A percentile compares a stretch with the other conserved stretches of the same genome.
phyloP scores from a whole-genome alignment of 2,888 invertebrate genomes.

The Temnothorax ravouxi region DNA sequence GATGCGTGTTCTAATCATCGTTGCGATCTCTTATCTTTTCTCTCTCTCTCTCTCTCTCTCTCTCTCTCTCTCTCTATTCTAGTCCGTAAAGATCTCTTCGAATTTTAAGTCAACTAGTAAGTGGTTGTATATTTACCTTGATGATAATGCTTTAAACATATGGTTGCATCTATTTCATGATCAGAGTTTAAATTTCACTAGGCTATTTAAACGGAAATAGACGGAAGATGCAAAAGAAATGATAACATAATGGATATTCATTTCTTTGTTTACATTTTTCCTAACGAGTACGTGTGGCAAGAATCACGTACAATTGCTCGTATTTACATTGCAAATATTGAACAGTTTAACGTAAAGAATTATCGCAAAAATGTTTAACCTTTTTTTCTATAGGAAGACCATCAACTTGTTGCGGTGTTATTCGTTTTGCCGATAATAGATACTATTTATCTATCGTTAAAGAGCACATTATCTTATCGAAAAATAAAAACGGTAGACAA shows the following conservation, averaged over 20 bases:
- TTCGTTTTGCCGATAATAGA: constrained; percentile 5
- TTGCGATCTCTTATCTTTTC: constrained; percentile 1
- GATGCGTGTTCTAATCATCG: neutral
- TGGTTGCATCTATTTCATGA: neutral
- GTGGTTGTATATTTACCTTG: neutral
- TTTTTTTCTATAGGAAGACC: neutral
- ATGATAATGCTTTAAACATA: neutral
- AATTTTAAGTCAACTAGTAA: neutral
- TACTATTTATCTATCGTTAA: neutral
- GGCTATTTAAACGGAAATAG: neutral
- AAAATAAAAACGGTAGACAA: neutral
- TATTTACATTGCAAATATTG: constrained; percentile 14
- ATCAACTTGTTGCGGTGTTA: constrained; percentile 24
- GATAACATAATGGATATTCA: neutral
- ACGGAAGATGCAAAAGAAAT: neutral
- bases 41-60: no score
- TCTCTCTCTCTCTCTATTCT: no score
- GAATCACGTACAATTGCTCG: neutral
- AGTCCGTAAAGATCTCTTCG: neutral
- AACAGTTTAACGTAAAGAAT: neutral
- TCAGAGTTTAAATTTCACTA: neutral
- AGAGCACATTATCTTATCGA: neutral
- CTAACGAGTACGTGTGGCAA: neutral
- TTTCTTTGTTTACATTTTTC: constrained; percentile 13
- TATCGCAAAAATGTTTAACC: neutral